Percentiles rank a stretch among this genome's conserved stretches.
Conservation (phyloP, 2,888 invertebrate genomes). For the Cryptus viduatorius region DNA sequence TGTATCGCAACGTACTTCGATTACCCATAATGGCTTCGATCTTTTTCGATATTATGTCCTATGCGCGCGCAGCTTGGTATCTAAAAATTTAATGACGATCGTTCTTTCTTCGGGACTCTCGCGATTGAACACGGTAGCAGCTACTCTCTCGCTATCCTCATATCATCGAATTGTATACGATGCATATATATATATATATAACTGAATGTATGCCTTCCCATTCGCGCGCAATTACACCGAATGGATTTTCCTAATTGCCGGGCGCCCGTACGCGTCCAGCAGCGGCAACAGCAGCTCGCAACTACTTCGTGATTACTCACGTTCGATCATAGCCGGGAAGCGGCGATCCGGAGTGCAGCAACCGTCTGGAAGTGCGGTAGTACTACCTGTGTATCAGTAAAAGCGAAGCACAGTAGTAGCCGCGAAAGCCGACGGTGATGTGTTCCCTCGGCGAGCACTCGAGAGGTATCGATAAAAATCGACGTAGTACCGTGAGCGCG, state of each 20-base stretch:
- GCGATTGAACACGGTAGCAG: slow-evolving; percentile 67
- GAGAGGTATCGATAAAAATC: slow-evolving; percentile 70
- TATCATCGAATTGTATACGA: background rate
- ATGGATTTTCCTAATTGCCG: slow-evolving; percentile 84
- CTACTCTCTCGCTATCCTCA: slow-evolving; percentile 19
- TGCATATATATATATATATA: slow-evolving; percentile 13
- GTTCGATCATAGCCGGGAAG: slow-evolving; percentile 76
- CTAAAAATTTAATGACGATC: background rate
- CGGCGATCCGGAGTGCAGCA: slow-evolving; percentile 56
- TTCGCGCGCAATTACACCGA: slow-evolving; percentile 84
- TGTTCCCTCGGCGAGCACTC: background rate
- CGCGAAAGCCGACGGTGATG: slow-evolving; percentile 41
- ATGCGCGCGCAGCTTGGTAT: background rate
- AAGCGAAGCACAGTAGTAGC: slow-evolving; percentile 12
- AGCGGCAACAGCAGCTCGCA: slow-evolving; percentile 20
- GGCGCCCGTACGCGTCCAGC: slow-evolving; percentile 49
- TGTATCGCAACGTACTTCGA: slow-evolving; percentile 16
- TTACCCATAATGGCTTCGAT: background rate
- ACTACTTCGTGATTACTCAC: slow-evolving; percentile 79
- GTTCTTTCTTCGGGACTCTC: slow-evolving; percentile 29
- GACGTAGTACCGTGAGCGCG: slow-evolving; percentile 58
- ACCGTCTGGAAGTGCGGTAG: slow-evolving; percentile 7
- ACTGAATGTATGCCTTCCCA: slow-evolving; percentile 68
- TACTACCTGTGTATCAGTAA: slow-evolving; percentile 10
- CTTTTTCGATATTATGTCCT: background rate